A percentile compares a stretch with the other conserved stretches of the same genome.
Conservation (phyloP, 2,113 vertebrate genomes). For the Condylura cristata region DNA sequence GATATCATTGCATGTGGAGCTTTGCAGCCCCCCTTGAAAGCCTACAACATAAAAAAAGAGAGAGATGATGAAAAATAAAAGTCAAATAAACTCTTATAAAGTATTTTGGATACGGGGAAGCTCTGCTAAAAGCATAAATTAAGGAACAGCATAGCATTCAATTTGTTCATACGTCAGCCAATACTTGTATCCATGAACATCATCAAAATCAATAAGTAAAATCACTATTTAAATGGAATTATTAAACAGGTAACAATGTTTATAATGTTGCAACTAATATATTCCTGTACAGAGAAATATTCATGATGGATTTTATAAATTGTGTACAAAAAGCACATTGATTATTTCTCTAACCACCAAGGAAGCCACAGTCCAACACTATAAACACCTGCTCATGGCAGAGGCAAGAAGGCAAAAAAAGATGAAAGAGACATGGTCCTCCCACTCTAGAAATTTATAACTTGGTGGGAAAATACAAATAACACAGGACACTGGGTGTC, state of each 20-base stretch:
- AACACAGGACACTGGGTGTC: not conserved
- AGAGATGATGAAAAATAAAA: not conserved
- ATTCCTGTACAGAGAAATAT: not conserved
- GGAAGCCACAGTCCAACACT: not conserved
- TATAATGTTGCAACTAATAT: not conserved
- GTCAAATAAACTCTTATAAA: not conserved
- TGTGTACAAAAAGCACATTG: not conserved
- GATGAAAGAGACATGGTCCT: not conserved
- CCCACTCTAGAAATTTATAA: not conserved
- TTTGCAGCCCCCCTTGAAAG: slow-evolving; percentile 97
- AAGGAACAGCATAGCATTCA: not conserved
- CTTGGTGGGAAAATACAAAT: not conserved
- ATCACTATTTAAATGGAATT: not conserved
- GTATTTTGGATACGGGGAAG: not conserved
- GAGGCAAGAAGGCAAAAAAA: not conserved
- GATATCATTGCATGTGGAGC: slow-evolving; percentile 98
- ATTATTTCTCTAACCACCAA: not conserved
- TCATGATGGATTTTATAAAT: not conserved
- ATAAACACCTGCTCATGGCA: not conserved
- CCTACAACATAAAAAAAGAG: slow-evolving; percentile 85
- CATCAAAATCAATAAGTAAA: not conserved
- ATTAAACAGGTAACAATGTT: not conserved
- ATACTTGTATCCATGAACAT: not conserved
- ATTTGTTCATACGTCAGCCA: not conserved
- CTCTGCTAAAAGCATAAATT: not conserved